Conservation (phyloP, 2,113 vertebrate species). For the Trochalopteron elliotii region DNA sequence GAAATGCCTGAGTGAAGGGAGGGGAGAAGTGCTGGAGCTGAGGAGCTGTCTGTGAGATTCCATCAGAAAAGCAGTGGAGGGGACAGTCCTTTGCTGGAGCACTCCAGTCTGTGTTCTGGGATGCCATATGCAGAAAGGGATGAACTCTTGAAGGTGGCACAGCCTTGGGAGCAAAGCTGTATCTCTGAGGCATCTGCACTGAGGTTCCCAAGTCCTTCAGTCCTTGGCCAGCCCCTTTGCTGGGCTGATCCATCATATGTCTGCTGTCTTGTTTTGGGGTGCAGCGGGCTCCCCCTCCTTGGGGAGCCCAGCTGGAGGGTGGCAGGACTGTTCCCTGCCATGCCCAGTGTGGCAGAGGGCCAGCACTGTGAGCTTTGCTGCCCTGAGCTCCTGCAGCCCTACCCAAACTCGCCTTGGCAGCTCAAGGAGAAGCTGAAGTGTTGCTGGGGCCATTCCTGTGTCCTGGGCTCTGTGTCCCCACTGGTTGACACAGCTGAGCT, state of each 20-base stretch:
- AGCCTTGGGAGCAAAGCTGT: not conserved
- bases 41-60: not conserved
- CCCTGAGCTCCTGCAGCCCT: not conserved
- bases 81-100: not conserved
- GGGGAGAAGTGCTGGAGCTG: not conserved
- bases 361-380: not conserved
- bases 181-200: not conserved
- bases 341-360: not conserved
- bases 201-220: not conserved
- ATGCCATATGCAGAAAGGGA: accelerated
- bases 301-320: not conserved
- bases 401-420: not conserved
- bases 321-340: not conserved
- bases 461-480: not conserved
- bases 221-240: not conserved
- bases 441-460: not conserved
- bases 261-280: not conserved
- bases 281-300: not conserved
- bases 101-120: not conserved
- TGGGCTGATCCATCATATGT: accelerated
- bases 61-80: not conserved
- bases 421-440: not conserved
- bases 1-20: not conserved
- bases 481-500: not conserved
- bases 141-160: not conserved